Evolutionary conservation across 1,140 invertebrate species (phyloP).

Genomic region (Drosophila sturtevanti): DNA sequence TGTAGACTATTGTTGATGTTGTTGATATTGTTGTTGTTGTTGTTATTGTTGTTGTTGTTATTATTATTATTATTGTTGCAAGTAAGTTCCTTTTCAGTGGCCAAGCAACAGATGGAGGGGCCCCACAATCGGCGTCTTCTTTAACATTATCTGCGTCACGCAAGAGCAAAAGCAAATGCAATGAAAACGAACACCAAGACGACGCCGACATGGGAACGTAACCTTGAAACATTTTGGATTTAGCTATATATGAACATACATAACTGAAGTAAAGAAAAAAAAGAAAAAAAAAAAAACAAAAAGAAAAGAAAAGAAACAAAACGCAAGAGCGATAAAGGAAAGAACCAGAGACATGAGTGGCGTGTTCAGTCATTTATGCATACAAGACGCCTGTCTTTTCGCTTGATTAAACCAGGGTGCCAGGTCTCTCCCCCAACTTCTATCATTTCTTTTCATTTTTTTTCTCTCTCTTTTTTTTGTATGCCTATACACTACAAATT

Average conservation of each 20-base stretch:
- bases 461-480: neutral
- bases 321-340: neutral
- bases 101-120: slow-evolving; percentile 33
- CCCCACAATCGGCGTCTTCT: slow-evolving; percentile 35
- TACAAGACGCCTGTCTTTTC: slow-evolving; percentile 13
- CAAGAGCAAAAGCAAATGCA: slow-evolving; percentile 50
- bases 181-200: slow-evolving; percentile 14
- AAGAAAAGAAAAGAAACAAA: neutral
- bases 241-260: too few relatives aligned
- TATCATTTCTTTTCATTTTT: too few relatives aligned
- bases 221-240: slow-evolving; percentile 62
- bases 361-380: slow-evolving; percentile 6
- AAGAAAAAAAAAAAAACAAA: neutral
- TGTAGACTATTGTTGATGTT: slow-evolving; percentile 55
- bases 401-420: slow-evolving; percentile 48
- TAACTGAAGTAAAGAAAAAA: slow-evolving; percentile 7
- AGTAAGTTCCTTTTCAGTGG: slow-evolving; percentile 29
- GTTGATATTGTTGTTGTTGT: slow-evolving; percentile 11
- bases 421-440: too few relatives aligned
- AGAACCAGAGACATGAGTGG: neutral
- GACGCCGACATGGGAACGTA: slow-evolving; percentile 69
- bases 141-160: slow-evolving; percentile 56
- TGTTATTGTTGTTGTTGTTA: slow-evolving; percentile 16
- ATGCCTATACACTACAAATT: slow-evolving; percentile 33
- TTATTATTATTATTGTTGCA: slow-evolving; percentile 14